Percentiles rank a stretch among this genome's conserved stretches.
phyloP scores from a whole-genome alignment of 2,888 invertebrate species.

The Mechanitis messenoides region DNA sequence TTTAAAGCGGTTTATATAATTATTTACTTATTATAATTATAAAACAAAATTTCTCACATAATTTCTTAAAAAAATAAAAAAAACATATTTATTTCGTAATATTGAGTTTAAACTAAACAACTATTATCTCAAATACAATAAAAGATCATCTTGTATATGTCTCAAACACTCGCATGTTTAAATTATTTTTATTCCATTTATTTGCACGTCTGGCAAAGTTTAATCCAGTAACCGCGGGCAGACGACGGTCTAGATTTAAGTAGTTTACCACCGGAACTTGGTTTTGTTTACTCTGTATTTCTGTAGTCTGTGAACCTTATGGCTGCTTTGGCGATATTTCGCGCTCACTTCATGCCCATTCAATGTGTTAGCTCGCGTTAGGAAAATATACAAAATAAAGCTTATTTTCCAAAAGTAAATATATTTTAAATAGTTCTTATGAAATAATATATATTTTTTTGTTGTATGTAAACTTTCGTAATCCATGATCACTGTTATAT shows the following conservation, averaged over 20 bases:
- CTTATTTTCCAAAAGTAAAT: no score
- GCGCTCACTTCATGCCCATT: conserved; percentile 68
- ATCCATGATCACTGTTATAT: conserved; percentile 34
- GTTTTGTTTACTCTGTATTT: conserved; percentile 57
- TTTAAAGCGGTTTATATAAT: no score
- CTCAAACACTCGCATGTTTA: background rate
- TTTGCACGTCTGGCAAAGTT: conserved; percentile 21
- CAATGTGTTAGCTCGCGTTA: conserved; percentile 57
- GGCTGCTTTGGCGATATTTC: conserved; percentile 51
- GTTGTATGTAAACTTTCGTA: conserved; percentile 32
- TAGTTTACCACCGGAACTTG: conserved; percentile 66
- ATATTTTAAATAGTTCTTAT: no score
- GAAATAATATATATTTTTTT: no score
- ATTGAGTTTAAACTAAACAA: no score
- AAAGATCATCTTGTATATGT: background rate
- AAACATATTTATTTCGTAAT: no score
- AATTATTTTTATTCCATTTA: conserved; percentile 9
- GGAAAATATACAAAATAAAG: conserved; percentile 37
- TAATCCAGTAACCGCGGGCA: conserved; percentile 20
- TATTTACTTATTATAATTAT: no score
- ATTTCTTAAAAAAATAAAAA: no score
- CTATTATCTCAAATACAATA: no score
- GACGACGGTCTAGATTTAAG: conserved; percentile 61
- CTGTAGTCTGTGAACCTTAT: conserved; percentile 31
- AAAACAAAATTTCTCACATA: no score